These are phyloP conservation scores for Ctenomys sociabilis DNA, from an alignment of 2,113 vertebrate species.

Conservation along the genomic window DNA sequence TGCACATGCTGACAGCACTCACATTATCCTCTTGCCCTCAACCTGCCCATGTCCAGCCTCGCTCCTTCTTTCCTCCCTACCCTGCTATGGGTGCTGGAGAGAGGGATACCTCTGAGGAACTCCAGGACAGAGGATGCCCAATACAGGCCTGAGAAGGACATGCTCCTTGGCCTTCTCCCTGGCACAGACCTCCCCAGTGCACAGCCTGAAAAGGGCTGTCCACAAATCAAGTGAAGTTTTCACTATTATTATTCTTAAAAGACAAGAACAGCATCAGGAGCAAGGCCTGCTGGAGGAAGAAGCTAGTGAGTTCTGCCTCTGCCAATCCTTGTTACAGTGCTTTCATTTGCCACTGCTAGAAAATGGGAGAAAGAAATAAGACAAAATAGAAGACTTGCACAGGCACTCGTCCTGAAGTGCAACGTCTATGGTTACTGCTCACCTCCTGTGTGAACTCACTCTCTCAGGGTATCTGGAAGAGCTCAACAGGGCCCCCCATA, in stretches of 20 bases:
- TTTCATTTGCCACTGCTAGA: no score
- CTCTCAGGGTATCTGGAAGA: background rate
- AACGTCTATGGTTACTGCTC: no score
- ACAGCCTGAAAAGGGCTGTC: background rate
- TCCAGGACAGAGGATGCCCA: background rate
- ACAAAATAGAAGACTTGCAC: background rate
- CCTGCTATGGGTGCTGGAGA: no score
- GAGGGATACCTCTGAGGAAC: background rate
- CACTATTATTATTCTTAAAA: background rate
- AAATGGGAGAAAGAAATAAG: background rate
- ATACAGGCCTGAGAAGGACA: background rate
- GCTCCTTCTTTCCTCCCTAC: background rate
- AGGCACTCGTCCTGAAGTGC: no score
- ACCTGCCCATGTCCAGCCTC: background rate
- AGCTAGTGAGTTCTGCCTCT: background rate
- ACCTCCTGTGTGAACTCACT: background rate
- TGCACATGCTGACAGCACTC: background rate
- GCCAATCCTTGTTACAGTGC: no score
- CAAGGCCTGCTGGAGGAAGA: background rate
- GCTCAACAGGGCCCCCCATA: background rate
- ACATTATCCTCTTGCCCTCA: background rate
- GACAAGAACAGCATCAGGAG: background rate
- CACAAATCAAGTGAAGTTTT: background rate
- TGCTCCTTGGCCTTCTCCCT: no score
- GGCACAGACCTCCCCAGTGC: background rate